Evolutionary conservation across 2,113 vertebrate genomes (phyloP).

Genomic region (Dolichallabes microphthalmus): DNA sequence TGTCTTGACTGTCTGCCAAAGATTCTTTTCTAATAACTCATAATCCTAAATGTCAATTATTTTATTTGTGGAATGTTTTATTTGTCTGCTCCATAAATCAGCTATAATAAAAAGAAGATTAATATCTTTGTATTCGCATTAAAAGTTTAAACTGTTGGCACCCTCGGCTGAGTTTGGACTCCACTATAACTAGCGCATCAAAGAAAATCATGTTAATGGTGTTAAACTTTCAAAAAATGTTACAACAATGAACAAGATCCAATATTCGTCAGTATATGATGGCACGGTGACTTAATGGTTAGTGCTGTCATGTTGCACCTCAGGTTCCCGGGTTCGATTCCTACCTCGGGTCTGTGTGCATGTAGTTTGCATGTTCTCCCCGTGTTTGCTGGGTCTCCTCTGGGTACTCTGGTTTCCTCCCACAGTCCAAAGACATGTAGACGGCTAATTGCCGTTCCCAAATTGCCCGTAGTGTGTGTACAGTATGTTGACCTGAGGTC

Average conservation of each 20-base stretch:
- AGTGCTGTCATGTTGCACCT: too few relatives aligned
- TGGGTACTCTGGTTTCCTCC: too few relatives aligned
- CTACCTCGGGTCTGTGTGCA: too few relatives aligned
- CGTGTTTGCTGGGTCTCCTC: too few relatives aligned
- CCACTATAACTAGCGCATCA: neutral
- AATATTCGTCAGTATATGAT: neutral
- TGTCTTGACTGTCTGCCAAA: neutral
- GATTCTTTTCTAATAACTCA: neutral
- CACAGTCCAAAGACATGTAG: too few relatives aligned
- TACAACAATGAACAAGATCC: neutral
- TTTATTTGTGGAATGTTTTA: neutral
- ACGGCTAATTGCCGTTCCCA: too few relatives aligned
- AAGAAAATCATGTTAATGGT: neutral
- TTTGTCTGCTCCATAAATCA: neutral
- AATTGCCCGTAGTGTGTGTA: too few relatives aligned
- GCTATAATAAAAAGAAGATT: neutral
- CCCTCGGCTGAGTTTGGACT: too few relatives aligned
- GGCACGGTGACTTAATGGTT: too few relatives aligned
- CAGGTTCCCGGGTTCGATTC: too few relatives aligned
- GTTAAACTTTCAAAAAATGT: neutral
- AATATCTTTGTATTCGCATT: neutral
- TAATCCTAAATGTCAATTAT: neutral
- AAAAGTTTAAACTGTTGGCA: neutral
- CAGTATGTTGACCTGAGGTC: too few relatives aligned
- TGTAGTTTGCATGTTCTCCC: too few relatives aligned